Percentiles rank a stretch among this genome's conserved stretches.
Evolutionary conservation across 2,888 invertebrate species (phyloP).

Genomic region (Andrena minutula): DNA sequence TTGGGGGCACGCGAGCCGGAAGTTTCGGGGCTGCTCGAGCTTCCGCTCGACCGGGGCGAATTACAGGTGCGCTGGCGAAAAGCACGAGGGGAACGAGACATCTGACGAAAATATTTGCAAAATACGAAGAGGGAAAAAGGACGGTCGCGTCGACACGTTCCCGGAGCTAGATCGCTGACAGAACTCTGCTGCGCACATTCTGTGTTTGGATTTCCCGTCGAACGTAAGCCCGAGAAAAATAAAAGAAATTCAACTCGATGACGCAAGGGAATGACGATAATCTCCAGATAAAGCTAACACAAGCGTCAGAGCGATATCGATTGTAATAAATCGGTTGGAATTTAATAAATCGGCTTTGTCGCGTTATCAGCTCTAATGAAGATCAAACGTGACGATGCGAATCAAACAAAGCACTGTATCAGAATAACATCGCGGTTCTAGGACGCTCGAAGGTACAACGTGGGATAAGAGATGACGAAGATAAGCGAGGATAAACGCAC

Average conservation of each 20-base stretch:
- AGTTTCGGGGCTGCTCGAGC: conserved; percentile 30
- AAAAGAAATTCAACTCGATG: conserved; percentile 9
- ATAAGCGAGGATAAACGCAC: neutral
- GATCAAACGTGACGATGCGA: conserved; percentile 19
- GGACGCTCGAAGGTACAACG: too few relatives aligned
- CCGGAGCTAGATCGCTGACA: conserved; percentile 6
- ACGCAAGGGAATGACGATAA: conserved; percentile 23
- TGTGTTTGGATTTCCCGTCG: neutral
- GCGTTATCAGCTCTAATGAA: conserved; percentile 17
- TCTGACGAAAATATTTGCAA: conserved; percentile 17
- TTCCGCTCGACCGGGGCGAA: conserved; percentile 20
- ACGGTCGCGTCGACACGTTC: neutral
- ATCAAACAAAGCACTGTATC: neutral
- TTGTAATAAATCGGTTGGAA: conserved; percentile 4
- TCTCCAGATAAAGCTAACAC: conserved; percentile 3
- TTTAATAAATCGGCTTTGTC: conserved; percentile 2
- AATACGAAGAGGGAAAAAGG: neutral
- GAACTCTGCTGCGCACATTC: neutral
- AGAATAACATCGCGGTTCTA: neutral
- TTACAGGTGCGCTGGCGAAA: conserved; percentile 35
- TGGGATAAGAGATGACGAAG: neutral
- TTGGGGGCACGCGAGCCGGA: conserved; percentile 46
- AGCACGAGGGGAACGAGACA: neutral
- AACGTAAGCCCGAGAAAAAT: neutral
- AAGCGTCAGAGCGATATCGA: conserved; percentile 10